Evolutionary conservation across 92 coral and sea anemone genomes (phyloP).

Genomic region (Epizoanthus ramosus): DNA sequence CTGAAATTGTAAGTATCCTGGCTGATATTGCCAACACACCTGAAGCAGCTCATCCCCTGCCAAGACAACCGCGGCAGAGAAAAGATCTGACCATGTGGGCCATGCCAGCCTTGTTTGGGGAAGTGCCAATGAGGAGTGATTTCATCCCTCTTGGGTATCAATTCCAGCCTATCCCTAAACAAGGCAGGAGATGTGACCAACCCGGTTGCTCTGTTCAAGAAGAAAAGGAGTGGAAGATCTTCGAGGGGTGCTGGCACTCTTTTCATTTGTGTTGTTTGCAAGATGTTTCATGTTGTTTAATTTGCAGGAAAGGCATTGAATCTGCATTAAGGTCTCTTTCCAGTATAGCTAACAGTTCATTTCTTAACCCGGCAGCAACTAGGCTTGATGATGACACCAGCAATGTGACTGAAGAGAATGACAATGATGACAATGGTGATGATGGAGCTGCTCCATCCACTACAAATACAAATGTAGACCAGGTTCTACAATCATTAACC

Average conservation of each 20-base stretch:
- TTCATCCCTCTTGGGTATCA: slow-evolving; percentile 62
- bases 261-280: slow-evolving; percentile 32
- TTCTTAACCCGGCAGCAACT: background rate
- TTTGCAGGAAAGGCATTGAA: slow-evolving; percentile 46
- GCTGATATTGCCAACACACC: slow-evolving; percentile 16
- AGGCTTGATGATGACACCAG: background rate
- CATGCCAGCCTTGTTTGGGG: slow-evolving; percentile 55
- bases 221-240: slow-evolving; percentile 32
- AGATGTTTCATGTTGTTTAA: background rate
- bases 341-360: slow-evolving; percentile 32
- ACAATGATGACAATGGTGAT: slow-evolving; percentile 19
- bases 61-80: slow-evolving; percentile 45
- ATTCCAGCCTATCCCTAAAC: slow-evolving; percentile 39
- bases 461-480: slow-evolving; percentile 5
- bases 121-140: slow-evolving; percentile 25
- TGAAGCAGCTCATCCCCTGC: slow-evolving; percentile 25
- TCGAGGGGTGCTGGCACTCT: slow-evolving; percentile 65
- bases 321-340: slow-evolving; percentile 25
- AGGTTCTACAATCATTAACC: slow-evolving; percentile 17
- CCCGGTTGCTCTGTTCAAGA: background rate
- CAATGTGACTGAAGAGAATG: too few relatives aligned
- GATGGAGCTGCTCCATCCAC: background rate
- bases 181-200: slow-evolving; percentile 44
- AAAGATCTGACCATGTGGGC: slow-evolving; percentile 26
- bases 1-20: slow-evolving; percentile 39